Evolutionary conservation across 2,888 invertebrate species (phyloP).

Genomic region (Toxonevra muliebris): DNA sequence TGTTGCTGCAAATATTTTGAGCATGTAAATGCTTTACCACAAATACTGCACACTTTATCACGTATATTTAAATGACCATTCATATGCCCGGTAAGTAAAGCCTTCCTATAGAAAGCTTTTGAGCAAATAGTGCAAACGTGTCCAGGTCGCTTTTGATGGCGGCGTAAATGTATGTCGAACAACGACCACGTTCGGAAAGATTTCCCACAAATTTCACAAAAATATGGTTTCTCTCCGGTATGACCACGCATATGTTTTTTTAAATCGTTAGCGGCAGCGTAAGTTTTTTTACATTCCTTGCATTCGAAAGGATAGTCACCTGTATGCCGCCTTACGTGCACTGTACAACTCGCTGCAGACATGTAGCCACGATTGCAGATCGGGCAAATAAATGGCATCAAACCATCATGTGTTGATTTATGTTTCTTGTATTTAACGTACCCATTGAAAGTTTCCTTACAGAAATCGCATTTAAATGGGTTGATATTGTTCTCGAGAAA

Average conservation of each 20-base stretch:
- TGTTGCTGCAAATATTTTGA: constrained; percentile 46
- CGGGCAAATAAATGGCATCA: constrained; percentile 41
- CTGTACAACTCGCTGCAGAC: constrained; percentile 52
- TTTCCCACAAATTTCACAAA: constrained; percentile 51
- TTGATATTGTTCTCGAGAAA: constrained; percentile 51
- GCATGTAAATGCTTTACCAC: constrained; percentile 49
- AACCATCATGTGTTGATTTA: constrained; percentile 40
- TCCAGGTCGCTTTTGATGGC: constrained; percentile 39
- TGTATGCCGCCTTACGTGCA: constrained; percentile 55
- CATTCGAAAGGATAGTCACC: constrained; percentile 53
- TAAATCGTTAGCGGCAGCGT: constrained; percentile 48
- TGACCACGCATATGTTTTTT: constrained; percentile 51
- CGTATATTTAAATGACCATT: constrained; percentile 54
- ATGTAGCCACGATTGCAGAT: constrained; percentile 51
- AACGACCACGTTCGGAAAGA: constrained; percentile 47
- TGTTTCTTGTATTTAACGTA: constrained; percentile 34
- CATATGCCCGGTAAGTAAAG: constrained; percentile 52
- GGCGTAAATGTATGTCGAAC: constrained; percentile 48
- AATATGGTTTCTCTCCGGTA: constrained; percentile 54
- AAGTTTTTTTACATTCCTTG: constrained; percentile 49
- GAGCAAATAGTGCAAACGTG: constrained; percentile 47
- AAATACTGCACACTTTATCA: constrained; percentile 51
- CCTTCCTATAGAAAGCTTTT: constrained; percentile 52
- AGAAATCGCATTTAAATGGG: constrained; percentile 51
- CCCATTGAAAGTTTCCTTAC: constrained; percentile 34